These are phyloP conservation scores for Syncerus caffer DNA, from an alignment of 2,797 vertebrate genomes.

Conservation along the genomic window DNA sequence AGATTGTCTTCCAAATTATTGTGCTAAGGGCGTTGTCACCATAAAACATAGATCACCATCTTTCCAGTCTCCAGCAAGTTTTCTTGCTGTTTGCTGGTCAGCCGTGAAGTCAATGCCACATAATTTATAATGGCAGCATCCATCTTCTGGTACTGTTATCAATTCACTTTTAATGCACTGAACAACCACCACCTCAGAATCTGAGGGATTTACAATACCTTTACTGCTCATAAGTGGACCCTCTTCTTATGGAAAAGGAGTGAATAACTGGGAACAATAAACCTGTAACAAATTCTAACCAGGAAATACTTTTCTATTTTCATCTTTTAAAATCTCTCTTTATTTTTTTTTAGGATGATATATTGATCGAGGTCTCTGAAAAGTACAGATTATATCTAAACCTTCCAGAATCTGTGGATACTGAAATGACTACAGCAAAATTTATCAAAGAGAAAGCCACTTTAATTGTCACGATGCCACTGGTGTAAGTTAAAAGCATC, in stretches of 20 bases:
- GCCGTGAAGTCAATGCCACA: not conserved
- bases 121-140: not conserved
- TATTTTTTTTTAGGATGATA: slow-evolving; percentile 85
- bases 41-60: not conserved
- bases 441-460: slow-evolving; percentile 86
- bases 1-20: not conserved
- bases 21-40: not conserved
- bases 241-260: not conserved
- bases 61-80: not conserved
- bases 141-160: not conserved
- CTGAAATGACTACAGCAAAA: slow-evolving; percentile 85
- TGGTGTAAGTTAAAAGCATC: slow-evolving; percentile 38
- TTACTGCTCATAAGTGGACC: not conserved
- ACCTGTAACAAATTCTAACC: not conserved
- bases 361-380: slow-evolving; percentile 88
- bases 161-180: not conserved
- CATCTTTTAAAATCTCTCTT: slow-evolving; percentile 23
- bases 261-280: not conserved
- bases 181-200: not conserved
- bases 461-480: slow-evolving; percentile 82
- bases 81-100: not conserved
- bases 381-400: slow-evolving; percentile 87
- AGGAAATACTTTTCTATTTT: not conserved
- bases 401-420: slow-evolving; percentile 85
- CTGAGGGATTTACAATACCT: not conserved